phyloP scores from a whole-genome alignment of 2,888 invertebrate genomes.

The Empis livida region DNA sequence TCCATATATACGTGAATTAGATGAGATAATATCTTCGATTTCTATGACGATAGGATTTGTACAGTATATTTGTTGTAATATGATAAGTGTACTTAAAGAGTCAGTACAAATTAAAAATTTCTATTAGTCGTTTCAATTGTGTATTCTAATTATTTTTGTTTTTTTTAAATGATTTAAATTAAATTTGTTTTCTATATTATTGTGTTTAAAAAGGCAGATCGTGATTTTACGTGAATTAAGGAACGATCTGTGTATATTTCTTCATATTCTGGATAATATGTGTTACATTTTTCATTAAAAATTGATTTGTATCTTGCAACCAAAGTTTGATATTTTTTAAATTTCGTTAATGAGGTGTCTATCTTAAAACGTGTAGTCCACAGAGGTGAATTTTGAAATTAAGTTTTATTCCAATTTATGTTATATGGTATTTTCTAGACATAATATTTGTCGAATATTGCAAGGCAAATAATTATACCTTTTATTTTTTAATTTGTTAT shows the following conservation, averaged over 20 bases:
- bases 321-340: neutral
- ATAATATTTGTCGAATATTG: neutral
- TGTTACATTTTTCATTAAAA: neutral
- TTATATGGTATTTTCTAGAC: neutral
- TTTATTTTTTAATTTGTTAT: neutral
- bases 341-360: neutral
- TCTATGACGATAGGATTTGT: neutral
- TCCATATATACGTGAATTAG: constrained; percentile 2
- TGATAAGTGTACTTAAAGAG: constrained; percentile 2
- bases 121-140: neutral
- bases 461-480: neutral
- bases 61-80: neutral
- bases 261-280: neutral
- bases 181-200: neutral
- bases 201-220: constrained; percentile 1
- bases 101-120: constrained; percentile 4
- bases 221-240: neutral
- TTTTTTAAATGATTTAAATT: neutral
- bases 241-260: constrained; percentile 2
- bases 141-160: neutral
- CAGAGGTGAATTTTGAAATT: neutral
- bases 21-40: constrained; percentile 1
- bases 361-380: neutral
- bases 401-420: neutral
- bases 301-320: neutral